Base-by-base conservation (phyloP, 2,888 invertebrate species). In the Torymus aiolomorphi region DNA sequence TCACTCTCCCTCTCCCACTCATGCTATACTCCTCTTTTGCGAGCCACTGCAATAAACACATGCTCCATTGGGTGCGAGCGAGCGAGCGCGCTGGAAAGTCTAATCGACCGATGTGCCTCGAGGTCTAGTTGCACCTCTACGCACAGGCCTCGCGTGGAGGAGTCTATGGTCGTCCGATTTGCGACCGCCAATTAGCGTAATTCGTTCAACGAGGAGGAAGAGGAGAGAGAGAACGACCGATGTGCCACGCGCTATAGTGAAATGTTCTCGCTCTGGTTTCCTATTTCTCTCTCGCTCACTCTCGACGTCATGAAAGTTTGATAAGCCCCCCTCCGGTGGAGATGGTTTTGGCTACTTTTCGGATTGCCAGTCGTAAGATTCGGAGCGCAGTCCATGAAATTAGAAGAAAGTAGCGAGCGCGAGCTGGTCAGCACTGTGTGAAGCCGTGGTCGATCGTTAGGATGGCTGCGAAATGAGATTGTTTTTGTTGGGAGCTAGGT, bases 1-100 rank as follows among this genome's bases (percentile, higher is more conserved):
- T 52, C 52, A 0, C 62, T 16, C 8, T 52, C 56, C 61, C 61
- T 31, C 20, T 72, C 70, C 51, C 66, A 18, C n/a, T 57, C 59
- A 62, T 54, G 49, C 51, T 59, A 76, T 42, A 31, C 31, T 80
- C 62, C 51, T 59, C 72, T 59, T 62, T 24, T 57, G 52, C 13
- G 51, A 75, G 82, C 31, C 31, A 31, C 31, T 31, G 74, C 83
- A 83, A 81, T 84, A 84, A 86, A 86, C 85, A 84, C 84, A 85
- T 83, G 84, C 82, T 83, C 84, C 84, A 85, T 86, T 85, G 83
- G 83, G 82, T 14, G 51, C 57, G 52, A 75, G 59, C 66, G 24
- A 24, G 31, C 8, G 31, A 0, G 31, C 31, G 24, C 24, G 3
- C 24, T n/a, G n/a, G n/a, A n/a, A n/a, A 31, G 4, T 31, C 67